Percentiles rank a stretch among this genome's conserved stretches.
Evolutionary conservation across 2,113 vertebrate species (phyloP).

Genomic region (Oostethus manadensis): DNA sequence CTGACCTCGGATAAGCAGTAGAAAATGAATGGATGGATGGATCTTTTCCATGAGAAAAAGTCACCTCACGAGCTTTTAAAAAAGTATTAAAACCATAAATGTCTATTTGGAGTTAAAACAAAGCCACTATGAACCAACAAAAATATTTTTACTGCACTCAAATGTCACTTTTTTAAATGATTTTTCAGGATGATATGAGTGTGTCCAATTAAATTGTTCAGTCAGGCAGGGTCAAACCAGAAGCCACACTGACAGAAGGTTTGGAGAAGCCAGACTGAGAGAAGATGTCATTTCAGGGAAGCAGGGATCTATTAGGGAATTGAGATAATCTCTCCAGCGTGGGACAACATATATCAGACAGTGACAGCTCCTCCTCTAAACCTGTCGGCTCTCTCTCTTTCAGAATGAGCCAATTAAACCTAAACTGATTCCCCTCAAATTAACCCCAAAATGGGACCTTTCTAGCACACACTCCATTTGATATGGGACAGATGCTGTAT

Average conservation of each 20-base stretch:
- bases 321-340: conserved; percentile 59
- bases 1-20: too few relatives aligned
- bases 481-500: background rate
- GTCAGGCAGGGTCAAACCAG: conserved; percentile 1
- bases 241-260: conserved; percentile 29
- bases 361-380: conserved; percentile 60
- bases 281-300: conserved; percentile 19
- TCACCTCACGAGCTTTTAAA: too few relatives aligned
- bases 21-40: too few relatives aligned
- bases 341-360: conserved; percentile 54
- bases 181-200: conserved; percentile 15
- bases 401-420: conserved; percentile 58
- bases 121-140: too few relatives aligned
- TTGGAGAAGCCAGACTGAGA: conserved; percentile 4
- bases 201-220: conserved; percentile 23
- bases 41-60: too few relatives aligned
- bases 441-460: conserved; percentile 39
- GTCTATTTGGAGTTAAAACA: too few relatives aligned
- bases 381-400: conserved; percentile 55
- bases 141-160: too few relatives aligned
- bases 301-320: conserved; percentile 63
- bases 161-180: background rate
- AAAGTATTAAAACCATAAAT: too few relatives aligned
- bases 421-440: conserved; percentile 56
- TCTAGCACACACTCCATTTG: background rate